These are phyloP conservation scores for Pao palembangensis DNA, from an alignment of 2,113 vertebrate genomes.

Conservation along the genomic window DNA sequence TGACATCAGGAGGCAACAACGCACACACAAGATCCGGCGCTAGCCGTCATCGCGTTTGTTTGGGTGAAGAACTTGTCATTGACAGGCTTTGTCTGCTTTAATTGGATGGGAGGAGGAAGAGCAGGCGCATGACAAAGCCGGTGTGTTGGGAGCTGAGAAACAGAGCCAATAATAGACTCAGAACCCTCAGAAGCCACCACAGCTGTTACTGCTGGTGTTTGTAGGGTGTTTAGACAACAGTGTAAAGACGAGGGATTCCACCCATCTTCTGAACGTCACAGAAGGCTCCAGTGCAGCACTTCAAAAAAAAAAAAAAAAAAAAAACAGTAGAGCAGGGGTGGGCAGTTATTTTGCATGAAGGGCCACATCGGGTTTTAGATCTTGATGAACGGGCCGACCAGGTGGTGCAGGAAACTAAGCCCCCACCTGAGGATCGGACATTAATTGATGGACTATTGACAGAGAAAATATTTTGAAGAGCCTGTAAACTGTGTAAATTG, in stretches of 20 bases:
- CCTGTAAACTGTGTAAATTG: too few relatives aligned
- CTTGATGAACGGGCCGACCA: too few relatives aligned
- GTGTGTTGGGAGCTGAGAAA: conserved; percentile 30
- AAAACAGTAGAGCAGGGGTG: too few relatives aligned
- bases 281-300: conserved; percentile 19
- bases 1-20: conserved; percentile 4
- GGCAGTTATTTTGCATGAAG: too few relatives aligned
- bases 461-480: too few relatives aligned
- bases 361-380: too few relatives aligned
- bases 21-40: neutral
- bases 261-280: conserved; percentile 18
- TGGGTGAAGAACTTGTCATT: conserved; percentile 13
- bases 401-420: too few relatives aligned
- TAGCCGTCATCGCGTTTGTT: conserved; percentile 1
- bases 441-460: too few relatives aligned
- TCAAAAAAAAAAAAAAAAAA: too few relatives aligned
- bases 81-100: conserved; percentile 16
- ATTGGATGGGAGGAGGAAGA: conserved; percentile 9
- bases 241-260: conserved; percentile 7
- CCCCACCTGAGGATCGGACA: too few relatives aligned
- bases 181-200: neutral
- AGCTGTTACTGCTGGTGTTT: neutral
- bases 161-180: conserved; percentile 26
- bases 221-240: neutral
- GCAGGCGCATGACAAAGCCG: conserved; percentile 9